A percentile compares a stretch with the other conserved stretches of the same genome.
These are phyloP conservation scores for Trichonephila clavipes DNA, from an alignment of 1,140 invertebrate species.

Conservation along the genomic window DNA sequence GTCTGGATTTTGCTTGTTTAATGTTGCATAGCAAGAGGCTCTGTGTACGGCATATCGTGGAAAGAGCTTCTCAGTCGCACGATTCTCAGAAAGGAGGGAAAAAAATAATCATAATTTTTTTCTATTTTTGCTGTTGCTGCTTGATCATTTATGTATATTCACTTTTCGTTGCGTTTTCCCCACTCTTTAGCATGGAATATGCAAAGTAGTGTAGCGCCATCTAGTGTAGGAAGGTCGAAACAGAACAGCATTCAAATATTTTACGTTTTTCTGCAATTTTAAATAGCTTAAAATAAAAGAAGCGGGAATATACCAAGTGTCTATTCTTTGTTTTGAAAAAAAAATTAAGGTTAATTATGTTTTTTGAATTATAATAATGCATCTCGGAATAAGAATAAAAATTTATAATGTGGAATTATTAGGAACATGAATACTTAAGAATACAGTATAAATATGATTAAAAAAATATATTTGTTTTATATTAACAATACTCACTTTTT, in stretches of 20 bases:
- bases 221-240: neutral
- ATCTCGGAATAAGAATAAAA: too few species aligned
- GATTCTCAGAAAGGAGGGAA: neutral
- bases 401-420: too few species aligned
- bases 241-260: neutral
- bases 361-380: too few species aligned
- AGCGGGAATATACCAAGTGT: too few species aligned
- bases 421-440: too few species aligned
- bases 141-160: slow-evolving; percentile 33
- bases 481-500: too few species aligned
- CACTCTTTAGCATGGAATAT: neutral
- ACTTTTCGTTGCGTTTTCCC: neutral
- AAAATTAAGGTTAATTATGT: too few species aligned
- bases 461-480: too few species aligned
- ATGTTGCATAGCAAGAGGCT: slow-evolving; percentile 69
- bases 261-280: too few species aligned
- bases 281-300: too few species aligned
- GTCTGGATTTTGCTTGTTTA: slow-evolving; percentile 67
- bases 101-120: neutral
- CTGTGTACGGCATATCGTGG: neutral
- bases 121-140: neutral
- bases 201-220: slow-evolving; percentile 3
- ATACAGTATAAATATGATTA: too few species aligned
- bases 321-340: too few species aligned
- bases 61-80: neutral